Evolutionary conservation across 2,113 vertebrate species (phyloP).

Genomic region (Eclectus roratus): DNA sequence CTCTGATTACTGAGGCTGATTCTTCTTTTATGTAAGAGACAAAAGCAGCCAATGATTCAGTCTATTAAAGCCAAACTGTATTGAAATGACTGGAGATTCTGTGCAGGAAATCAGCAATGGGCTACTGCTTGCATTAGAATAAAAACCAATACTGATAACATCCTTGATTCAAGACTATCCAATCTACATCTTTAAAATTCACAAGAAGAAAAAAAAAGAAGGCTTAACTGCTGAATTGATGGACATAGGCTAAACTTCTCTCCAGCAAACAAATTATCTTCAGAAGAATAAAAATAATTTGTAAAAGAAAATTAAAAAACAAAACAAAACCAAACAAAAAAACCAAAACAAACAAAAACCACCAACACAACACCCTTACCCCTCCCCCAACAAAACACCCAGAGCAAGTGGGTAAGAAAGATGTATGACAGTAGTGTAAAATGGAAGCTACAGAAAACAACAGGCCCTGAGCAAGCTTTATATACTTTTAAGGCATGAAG

Average conservation of each 20-base stretch:
- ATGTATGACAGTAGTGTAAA: background rate
- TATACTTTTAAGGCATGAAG: background rate
- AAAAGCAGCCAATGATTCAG: slow-evolving; percentile 7
- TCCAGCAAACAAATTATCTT: background rate
- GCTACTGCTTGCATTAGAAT: background rate
- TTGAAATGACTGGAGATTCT: background rate
- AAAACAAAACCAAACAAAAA: rapidly evolving
- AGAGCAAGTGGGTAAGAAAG: background rate
- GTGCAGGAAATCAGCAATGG: background rate
- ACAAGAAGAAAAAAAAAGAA: slow-evolving; percentile 17
- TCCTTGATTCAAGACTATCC: background rate
- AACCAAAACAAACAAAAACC: no score
- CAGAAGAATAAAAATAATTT: background rate
- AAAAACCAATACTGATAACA: background rate
- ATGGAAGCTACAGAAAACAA: background rate
- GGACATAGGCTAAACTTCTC: background rate
- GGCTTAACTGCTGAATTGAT: background rate
- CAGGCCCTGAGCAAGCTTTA: background rate
- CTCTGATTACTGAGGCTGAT: slow-evolving; percentile 47
- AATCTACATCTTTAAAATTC: background rate
- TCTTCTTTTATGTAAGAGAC: slow-evolving; percentile 49
- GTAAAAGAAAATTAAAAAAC: background rate
- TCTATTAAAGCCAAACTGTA: slow-evolving; percentile 6
- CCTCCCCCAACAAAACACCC: background rate
- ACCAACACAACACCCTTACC: background rate